Conservation (phyloP, 2,113 vertebrate species). For the Dryoscopus gambensis region DNA sequence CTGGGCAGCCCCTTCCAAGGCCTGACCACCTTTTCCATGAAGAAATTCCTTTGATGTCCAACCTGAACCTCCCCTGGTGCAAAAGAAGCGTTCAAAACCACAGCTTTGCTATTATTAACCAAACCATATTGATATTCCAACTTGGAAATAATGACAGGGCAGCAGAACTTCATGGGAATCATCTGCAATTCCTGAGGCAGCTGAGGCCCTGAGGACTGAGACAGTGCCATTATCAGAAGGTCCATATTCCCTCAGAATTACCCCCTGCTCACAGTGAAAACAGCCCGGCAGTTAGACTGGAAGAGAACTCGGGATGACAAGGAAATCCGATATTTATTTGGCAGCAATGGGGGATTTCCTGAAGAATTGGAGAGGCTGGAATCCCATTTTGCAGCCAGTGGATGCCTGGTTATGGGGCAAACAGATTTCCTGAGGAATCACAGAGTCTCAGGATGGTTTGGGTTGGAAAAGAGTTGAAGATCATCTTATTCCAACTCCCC, state of each 20-base stretch:
- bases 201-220: background rate
- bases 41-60: background rate
- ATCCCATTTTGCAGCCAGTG: background rate
- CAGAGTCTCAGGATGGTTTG: background rate
- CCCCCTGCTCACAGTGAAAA: background rate
- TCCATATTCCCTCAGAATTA: background rate
- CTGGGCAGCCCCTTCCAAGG: background rate
- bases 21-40: too few relatives aligned
- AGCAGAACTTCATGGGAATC: background rate
- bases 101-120: background rate
- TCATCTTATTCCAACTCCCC: too few relatives aligned
- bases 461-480: background rate
- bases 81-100: background rate
- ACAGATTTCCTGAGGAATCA: background rate
- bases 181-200: background rate
- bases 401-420: background rate
- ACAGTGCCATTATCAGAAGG: background rate
- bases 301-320: background rate
- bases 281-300: background rate
- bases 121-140: background rate
- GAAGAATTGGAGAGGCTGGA: background rate
- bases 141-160: background rate
- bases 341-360: background rate
- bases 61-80: background rate
- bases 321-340: background rate